Conservation (phyloP, 1,140 invertebrate genomes). For the Eueides isabella region DNA sequence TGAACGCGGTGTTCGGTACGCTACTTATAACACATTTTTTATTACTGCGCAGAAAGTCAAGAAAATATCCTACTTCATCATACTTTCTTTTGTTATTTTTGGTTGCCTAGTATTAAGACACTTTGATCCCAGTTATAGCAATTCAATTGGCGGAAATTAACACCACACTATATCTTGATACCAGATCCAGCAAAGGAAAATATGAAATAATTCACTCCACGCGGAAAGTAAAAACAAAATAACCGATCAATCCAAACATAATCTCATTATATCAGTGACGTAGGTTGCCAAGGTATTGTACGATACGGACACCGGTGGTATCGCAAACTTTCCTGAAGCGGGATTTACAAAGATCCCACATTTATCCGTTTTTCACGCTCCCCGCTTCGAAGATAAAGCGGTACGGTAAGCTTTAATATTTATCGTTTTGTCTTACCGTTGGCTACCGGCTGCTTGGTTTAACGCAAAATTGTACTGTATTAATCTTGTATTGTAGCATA, state of each 20-base stretch:
- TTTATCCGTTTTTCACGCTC: constrained; percentile 67
- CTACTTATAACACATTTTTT: too few relatives aligned
- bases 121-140: too few relatives aligned
- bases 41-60: too few relatives aligned
- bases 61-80: too few relatives aligned
- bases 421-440: constrained; percentile 57
- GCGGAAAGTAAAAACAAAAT: neutral
- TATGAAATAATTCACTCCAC: neutral
- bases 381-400: constrained; percentile 52
- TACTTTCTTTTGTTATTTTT: too few relatives aligned
- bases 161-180: neutral
- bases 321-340: constrained; percentile 48
- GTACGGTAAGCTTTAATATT: constrained; percentile 64
- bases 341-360: constrained; percentile 56
- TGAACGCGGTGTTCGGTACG: too few relatives aligned
- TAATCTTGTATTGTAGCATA: constrained; percentile 9
- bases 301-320: neutral
- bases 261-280: constrained; percentile 5
- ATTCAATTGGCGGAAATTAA: too few relatives aligned
- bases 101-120: too few relatives aligned
- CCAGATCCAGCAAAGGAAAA: too few relatives aligned
- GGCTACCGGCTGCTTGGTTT: constrained; percentile 33
- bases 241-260: neutral
- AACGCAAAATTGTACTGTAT: constrained; percentile 37
- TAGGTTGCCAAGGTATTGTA: neutral